Percentiles rank a stretch among this genome's conserved stretches.
Conservation (phyloP, 2,797 vertebrate genomes). For the Pantherophis vulpinus region DNA sequence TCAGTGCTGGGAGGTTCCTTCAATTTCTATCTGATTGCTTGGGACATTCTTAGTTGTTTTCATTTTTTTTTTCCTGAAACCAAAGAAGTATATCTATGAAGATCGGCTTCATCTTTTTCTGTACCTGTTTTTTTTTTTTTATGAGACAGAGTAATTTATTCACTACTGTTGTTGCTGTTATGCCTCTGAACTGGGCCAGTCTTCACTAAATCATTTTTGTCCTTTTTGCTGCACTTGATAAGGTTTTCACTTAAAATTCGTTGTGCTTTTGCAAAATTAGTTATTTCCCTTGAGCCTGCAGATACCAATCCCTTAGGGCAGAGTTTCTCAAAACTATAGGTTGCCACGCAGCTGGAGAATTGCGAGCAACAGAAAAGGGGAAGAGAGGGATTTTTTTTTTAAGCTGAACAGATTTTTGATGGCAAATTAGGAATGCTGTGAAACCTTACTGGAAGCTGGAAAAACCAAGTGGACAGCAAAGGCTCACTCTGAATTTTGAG, state of each 20-base stretch:
- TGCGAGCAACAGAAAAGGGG: neutral
- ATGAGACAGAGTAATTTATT: neutral
- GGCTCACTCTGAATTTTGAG: neutral
- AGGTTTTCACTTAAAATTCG: neutral
- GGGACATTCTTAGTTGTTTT: neutral
- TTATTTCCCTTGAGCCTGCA: neutral
- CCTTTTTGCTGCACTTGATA: neutral
- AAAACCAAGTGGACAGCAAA: neutral
- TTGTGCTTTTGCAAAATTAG: neutral
- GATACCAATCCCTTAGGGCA: neutral
- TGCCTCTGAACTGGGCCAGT: neutral
- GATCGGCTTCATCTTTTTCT: neutral
- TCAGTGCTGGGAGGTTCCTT: neutral
- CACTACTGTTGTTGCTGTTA: neutral
- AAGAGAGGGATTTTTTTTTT: neutral
- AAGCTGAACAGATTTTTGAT: neutral
- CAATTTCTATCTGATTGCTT: neutral
- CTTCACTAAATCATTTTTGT: neutral
- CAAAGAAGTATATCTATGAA: neutral
- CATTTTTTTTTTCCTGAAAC: neutral
- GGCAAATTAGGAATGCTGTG: neutral
- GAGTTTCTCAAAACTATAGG: neutral
- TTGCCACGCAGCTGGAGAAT: neutral
- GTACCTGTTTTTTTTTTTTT: neutral
- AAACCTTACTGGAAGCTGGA: neutral